Base-by-base conservation (phyloP, 64 coral and sea anemone species). In the Actinia tenebrosa region DNA sequence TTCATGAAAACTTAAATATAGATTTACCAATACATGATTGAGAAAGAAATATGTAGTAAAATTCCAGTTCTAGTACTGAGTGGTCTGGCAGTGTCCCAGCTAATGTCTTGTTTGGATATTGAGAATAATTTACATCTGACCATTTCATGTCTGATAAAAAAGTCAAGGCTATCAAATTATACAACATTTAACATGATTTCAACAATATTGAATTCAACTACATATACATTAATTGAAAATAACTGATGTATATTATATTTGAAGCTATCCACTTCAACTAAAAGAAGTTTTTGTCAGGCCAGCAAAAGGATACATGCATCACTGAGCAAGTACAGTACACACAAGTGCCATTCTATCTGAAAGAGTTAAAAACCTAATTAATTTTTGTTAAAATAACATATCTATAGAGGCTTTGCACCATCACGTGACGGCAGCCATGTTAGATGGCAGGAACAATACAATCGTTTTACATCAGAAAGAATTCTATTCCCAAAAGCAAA, bases 251-350 rank as follows among this genome's bases (percentile, higher is more conserved):
- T 50, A 4, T 50, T 50, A 50, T 50, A 4, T 50, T 50, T 50
- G 47, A 50, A 50, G 47, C 47, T 50, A 50, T 8, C 3, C 47
- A 50, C 47, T 50, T 50, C 47, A 50, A 50, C 47, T 5, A 50
- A 50, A 50, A 50, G 47, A 50, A 50, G 47, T 50, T 50, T 50
- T 50, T 50, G 47, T 50, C 47, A 50, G 0, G 15, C 53, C 53
- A 55, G 53, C 56, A 58, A 58, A 85, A 85, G 83, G 83, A 85
- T 85, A 85, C 83, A 85, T 30, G 83, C 83, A 85, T 85, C 60
- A 64, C 83, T 27, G 18, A 85, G 56, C 8, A 85, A 26, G n/a
- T 85, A 85, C 30, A 85, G 16, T 8, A 85, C 26, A 85, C 83
- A 85, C 5, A 85, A 46, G 16, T 85, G 83, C 83, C 83, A 85